These are phyloP conservation scores for Gobio gobio DNA, from an alignment of 2,113 vertebrate genomes.

Conservation along the genomic window DNA sequence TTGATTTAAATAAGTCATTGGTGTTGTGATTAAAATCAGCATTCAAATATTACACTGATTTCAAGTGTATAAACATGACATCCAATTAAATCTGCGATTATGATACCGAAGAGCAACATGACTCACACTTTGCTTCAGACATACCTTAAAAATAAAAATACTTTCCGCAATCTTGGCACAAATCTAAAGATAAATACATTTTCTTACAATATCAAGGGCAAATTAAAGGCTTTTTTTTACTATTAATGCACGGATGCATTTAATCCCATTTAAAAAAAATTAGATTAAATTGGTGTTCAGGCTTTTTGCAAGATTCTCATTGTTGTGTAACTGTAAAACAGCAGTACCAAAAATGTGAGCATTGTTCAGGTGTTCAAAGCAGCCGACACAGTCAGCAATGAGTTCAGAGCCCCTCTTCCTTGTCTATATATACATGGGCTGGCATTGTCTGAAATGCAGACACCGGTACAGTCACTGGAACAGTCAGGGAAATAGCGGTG, in stretches of 20 bases:
- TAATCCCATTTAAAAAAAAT: not conserved
- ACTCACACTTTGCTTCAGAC: constrained; percentile 43
- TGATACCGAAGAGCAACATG: not conserved
- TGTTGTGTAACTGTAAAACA: not conserved
- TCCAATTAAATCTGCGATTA: not conserved
- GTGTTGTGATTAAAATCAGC: not conserved
- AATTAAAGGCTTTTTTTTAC: not conserved
- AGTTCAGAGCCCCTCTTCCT: constrained; percentile 70
- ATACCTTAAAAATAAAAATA: constrained; percentile 16
- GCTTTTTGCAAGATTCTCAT: not conserved
- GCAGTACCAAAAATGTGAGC: constrained; percentile 7
- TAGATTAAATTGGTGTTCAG: not conserved
- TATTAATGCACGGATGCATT: not conserved
- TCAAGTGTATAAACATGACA: constrained; percentile 26
- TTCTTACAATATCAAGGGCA: not conserved
- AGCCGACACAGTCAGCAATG: not conserved
- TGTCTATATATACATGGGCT: constrained; percentile 71
- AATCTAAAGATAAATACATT: not conserved
- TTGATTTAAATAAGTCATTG: constrained; percentile 17
- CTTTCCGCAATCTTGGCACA: not conserved
- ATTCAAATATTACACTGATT: constrained; percentile 22
- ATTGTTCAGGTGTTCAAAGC: constrained; percentile 5
- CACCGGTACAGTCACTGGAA: constrained; percentile 71
- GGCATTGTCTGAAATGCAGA: constrained; percentile 72
- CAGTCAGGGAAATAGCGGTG: constrained; percentile 64